These are phyloP conservation scores for Tamandua tetradactyla DNA, from an alignment of 2,797 vertebrate species.

Conservation along the genomic window DNA sequence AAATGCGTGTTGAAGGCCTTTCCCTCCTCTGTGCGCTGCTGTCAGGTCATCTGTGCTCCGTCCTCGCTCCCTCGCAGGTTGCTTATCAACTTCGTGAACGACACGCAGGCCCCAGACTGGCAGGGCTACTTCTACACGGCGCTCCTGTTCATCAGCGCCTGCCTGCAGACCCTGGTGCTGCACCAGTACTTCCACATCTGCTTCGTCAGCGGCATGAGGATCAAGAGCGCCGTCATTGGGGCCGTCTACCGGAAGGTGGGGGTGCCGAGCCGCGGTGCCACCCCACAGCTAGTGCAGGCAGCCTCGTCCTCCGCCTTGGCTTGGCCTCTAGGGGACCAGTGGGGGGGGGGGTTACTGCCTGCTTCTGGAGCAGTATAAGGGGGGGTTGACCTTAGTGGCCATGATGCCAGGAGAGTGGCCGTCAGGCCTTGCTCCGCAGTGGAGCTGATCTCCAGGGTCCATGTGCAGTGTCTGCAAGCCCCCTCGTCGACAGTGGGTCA, in stretches of 20 bases:
- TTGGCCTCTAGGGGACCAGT: too few species aligned
- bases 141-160: slow-evolving; percentile 92
- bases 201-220: slow-evolving; percentile 96
- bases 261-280: background rate
- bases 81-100: slow-evolving; percentile 92
- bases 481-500: rapidly evolving
- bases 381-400: rapidly evolving
- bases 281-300: too few species aligned
- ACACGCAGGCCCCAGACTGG: slow-evolving; percentile 91
- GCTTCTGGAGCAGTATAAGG: background rate
- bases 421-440: background rate
- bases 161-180: slow-evolving; percentile 94
- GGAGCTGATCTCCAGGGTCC: background rate
- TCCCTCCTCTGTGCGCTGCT: rapidly evolving
- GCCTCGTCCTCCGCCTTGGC: rapidly evolving
- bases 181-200: slow-evolving; percentile 98
- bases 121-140: slow-evolving; percentile 94
- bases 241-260: slow-evolving; percentile 96
- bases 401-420: rapidly evolving
- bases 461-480: background rate
- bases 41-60: too few species aligned
- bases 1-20: rapidly evolving
- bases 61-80: slow-evolving; percentile 84
- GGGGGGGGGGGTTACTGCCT: background rate
- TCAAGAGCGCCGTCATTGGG: slow-evolving; percentile 94